phyloP scores from a whole-genome alignment of 2,797 vertebrate genomes.

The Eulemur mongoz region DNA sequence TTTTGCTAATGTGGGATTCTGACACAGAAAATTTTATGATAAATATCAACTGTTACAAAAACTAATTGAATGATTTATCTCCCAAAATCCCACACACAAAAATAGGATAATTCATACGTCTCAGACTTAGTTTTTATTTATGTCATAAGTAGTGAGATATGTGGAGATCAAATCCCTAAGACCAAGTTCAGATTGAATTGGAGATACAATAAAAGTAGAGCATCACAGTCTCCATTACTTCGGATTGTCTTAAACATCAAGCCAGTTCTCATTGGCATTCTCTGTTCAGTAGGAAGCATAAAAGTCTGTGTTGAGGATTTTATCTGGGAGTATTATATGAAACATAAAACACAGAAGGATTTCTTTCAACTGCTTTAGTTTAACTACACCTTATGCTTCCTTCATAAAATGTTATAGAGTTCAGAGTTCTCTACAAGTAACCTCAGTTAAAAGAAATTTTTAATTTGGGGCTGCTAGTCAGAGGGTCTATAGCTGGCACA shows the following conservation, averaged over 20 bases:
- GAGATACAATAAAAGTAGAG: not conserved
- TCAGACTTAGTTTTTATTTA: not conserved
- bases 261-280: not conserved
- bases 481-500: not conserved
- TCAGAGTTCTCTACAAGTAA: not conserved
- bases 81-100: not conserved
- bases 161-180: slow-evolving; percentile 8
- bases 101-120: not conserved
- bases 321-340: slow-evolving; percentile 3
- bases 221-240: not conserved
- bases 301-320: not conserved
- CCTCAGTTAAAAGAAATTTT: not conserved
- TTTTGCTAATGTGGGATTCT: slow-evolving; percentile 1
- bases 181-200: slow-evolving; percentile 14
- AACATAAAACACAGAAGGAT: slow-evolving; percentile 30
- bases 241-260: not conserved
- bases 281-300: slow-evolving; percentile 18
- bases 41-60: slow-evolving; percentile 14
- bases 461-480: not conserved
- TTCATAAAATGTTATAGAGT: slow-evolving; percentile 27
- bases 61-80: slow-evolving; percentile 21
- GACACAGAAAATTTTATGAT: not conserved
- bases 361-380: slow-evolving; percentile 8
- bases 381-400: not conserved
- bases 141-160: slow-evolving; percentile 3